Percentiles rank a stretch among this genome's conserved stretches.
Evolutionary conservation across 2,888 invertebrate species (phyloP).

Genomic region (Dorcus hopei): DNA sequence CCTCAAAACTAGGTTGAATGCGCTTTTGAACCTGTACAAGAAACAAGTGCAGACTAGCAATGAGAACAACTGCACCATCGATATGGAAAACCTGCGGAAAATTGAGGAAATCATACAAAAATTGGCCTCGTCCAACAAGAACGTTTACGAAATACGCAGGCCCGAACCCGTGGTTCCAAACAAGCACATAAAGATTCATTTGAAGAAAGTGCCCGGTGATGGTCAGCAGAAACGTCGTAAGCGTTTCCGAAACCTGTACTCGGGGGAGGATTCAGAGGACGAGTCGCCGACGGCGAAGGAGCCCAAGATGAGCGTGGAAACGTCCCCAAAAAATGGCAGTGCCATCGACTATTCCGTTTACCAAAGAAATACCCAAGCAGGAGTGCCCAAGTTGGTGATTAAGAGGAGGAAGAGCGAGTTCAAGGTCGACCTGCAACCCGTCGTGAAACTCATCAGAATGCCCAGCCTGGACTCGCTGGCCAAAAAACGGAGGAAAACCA

Average conservation of each 20-base stretch:
- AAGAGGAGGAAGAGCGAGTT: slow-evolving; percentile 24
- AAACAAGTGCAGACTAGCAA: slow-evolving; percentile 1
- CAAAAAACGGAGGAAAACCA: slow-evolving; percentile 8
- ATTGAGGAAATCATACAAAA: slow-evolving; percentile 11
- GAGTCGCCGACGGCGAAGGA: slow-evolving; percentile 3
- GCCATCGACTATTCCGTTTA: slow-evolving; percentile 22
- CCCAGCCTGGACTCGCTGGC: slow-evolving; percentile 22
- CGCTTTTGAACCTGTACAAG: slow-evolving; percentile 4
- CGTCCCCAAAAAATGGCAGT: background rate
- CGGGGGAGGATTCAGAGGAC: slow-evolving; percentile 23
- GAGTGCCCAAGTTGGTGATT: slow-evolving; percentile 24
- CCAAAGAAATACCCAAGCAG: slow-evolving; percentile 22
- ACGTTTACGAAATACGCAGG: background rate
- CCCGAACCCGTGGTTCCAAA: background rate
- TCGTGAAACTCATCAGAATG: slow-evolving; percentile 20
- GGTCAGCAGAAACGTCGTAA: slow-evolving; percentile 14
- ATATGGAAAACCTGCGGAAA: background rate
- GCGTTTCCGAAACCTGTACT: slow-evolving; percentile 24
- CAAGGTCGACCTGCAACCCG: slow-evolving; percentile 19
- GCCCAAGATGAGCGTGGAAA: background rate
- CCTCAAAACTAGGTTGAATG: slow-evolving; percentile 3
- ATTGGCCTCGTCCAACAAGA: slow-evolving; percentile 2
- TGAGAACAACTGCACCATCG: background rate
- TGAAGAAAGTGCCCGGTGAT: slow-evolving; percentile 4
- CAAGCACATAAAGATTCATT: slow-evolving; percentile 6